phyloP scores from a whole-genome alignment of 2,888 invertebrate genomes.

The Campoletis raptor region DNA sequence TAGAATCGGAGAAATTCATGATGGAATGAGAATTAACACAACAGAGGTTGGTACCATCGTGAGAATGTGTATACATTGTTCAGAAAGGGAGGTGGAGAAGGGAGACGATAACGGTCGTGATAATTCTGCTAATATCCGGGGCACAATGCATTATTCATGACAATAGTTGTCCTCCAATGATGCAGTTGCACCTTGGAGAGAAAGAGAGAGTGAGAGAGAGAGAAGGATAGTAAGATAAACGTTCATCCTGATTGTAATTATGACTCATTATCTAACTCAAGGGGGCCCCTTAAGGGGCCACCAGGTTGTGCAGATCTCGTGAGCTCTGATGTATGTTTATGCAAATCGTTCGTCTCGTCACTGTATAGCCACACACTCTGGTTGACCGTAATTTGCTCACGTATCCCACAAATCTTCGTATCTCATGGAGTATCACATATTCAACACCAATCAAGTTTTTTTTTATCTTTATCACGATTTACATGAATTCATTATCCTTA shows the following conservation, averaged over 20 bases:
- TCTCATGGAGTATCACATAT: slow-evolving; percentile 1
- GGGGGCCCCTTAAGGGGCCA: slow-evolving; percentile 54
- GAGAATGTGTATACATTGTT: slow-evolving; percentile 13
- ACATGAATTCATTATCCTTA: not conserved
- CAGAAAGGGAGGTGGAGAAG: not conserved
- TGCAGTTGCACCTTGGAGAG: slow-evolving; percentile 32
- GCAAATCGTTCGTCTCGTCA: slow-evolving; percentile 63
- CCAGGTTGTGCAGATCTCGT: slow-evolving; percentile 61
- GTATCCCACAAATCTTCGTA: slow-evolving; percentile 3
- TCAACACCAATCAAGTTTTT: not conserved
- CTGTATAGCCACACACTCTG: slow-evolving; percentile 31
- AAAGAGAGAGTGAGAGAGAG: not conserved
- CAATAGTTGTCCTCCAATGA: slow-evolving; percentile 58
- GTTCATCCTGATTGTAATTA: slow-evolving; percentile 68
- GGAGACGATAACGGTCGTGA: slow-evolving; percentile 48
- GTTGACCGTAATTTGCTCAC: slow-evolving; percentile 33
- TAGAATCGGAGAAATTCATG: slow-evolving; percentile 32
- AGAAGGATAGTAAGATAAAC: slow-evolving; percentile 59
- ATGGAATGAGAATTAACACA: slow-evolving; percentile 36
- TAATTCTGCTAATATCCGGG: slow-evolving; percentile 66
- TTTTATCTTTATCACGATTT: not conserved
- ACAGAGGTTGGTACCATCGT: slow-evolving; percentile 22
- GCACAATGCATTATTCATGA: slow-evolving; percentile 64
- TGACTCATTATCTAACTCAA: slow-evolving; percentile 71
- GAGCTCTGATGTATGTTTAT: slow-evolving; percentile 70